A percentile compares a stretch with the other conserved stretches of the same genome.
phyloP scores from a whole-genome alignment of 2,888 invertebrate species.

The Lepetodrilus schrolli region DNA sequence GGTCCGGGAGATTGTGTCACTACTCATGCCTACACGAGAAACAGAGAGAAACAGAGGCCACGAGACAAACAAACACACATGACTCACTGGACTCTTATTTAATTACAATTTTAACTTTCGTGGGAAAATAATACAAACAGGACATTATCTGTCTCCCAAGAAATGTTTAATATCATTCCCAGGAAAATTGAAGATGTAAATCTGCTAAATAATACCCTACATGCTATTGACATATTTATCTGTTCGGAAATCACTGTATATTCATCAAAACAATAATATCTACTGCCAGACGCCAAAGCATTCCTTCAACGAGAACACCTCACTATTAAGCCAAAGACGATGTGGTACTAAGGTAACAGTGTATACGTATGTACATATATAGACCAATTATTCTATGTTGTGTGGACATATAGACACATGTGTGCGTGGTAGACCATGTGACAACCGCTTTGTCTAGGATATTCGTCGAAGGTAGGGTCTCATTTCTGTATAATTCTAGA shows the following conservation, averaged over 20 bases:
- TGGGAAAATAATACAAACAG: background rate
- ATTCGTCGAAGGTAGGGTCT: background rate
- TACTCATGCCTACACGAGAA: background rate
- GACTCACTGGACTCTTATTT: background rate
- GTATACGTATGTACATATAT: no score
- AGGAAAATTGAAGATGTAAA: no score
- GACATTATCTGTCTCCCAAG: constrained; percentile 9
- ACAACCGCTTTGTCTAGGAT: background rate
- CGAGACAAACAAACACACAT: background rate
- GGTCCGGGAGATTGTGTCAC: background rate
- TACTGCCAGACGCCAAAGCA: no score
- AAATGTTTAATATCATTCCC: background rate
- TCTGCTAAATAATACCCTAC: no score
- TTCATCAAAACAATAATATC: no score
- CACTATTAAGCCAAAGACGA: constrained; percentile 11
- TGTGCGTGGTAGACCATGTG: background rate
- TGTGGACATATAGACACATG: no score
- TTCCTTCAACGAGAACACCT: constrained; percentile 10
- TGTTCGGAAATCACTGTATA: no score
- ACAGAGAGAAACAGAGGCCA: background rate
- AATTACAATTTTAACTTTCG: constrained; percentile 3
- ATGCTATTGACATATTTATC: no score
- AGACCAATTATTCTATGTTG: no score
- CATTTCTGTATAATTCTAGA: constrained; percentile 13
- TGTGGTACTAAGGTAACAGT: background rate